These are phyloP conservation scores for Coilia nasus DNA, from an alignment of 2,797 vertebrate species.

Conservation along the genomic window DNA sequence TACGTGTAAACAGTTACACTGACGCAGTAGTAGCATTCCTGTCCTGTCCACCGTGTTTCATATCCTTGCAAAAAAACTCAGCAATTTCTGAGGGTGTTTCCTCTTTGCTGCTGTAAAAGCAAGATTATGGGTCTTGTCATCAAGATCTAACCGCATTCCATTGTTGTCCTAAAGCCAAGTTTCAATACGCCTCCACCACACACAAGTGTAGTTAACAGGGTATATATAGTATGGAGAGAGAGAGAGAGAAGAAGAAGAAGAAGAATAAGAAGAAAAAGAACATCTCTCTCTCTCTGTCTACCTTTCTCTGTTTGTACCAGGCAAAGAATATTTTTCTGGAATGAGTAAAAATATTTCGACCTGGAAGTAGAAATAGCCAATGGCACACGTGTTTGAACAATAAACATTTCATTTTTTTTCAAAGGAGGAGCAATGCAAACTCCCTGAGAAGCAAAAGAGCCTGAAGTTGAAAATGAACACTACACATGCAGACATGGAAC, in stretches of 20 bases:
- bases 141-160: not conserved
- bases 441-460: not conserved
- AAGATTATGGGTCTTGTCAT: not conserved
- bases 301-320: no score
- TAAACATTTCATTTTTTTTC: not conserved
- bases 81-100: not conserved
- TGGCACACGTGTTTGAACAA: not conserved
- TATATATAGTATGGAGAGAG: not conserved
- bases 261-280: no score
- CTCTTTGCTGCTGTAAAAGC: not conserved
- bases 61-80: not conserved
- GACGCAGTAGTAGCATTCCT: not conserved
- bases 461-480: slow-evolving; percentile 68
- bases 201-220: not conserved
- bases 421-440: not conserved
- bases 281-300: no score
- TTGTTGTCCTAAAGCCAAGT: not conserved
- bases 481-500: slow-evolving; percentile 74
- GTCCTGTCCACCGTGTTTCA: not conserved
- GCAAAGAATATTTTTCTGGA: not conserved
- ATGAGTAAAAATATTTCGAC: not conserved
- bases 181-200: not conserved
- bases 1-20: not conserved
- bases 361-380: not conserved
- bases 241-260: no score